A percentile compares a stretch with the other conserved stretches of the same genome.
Conservation (phyloP, 2,888 invertebrate genomes). For the Mimas tiliae region DNA sequence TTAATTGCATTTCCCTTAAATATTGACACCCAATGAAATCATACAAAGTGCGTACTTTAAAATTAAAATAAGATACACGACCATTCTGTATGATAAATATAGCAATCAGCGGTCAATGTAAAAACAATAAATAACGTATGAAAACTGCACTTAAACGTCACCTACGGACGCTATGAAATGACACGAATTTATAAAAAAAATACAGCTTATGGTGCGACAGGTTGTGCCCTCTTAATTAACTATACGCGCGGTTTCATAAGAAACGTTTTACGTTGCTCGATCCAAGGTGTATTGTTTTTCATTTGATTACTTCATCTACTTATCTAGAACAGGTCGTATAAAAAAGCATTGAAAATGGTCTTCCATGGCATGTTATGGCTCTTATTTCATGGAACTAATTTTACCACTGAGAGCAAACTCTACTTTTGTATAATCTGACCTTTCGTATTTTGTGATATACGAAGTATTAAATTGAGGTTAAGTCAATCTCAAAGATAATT, state of each 20-base stretch:
- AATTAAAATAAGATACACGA: slow-evolving; percentile 3
- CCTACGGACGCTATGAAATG: slow-evolving; percentile 38
- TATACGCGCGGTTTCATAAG: slow-evolving; percentile 17
- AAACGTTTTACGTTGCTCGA: neutral
- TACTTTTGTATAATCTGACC: too few relatives aligned
- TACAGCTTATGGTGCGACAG: slow-evolving; percentile 51
- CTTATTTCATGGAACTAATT: too few relatives aligned
- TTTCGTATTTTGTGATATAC: too few relatives aligned
- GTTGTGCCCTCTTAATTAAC: slow-evolving; percentile 24
- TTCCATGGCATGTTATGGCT: too few relatives aligned
- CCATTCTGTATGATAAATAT: slow-evolving; percentile 39
- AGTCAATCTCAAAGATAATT: too few relatives aligned
- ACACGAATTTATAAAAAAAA: slow-evolving; percentile 50
- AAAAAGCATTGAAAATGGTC: too few relatives aligned
- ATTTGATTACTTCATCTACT: neutral
- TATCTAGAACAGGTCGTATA: too few relatives aligned
- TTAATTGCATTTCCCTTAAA: slow-evolving; percentile 16
- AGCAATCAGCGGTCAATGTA: slow-evolving; percentile 41
- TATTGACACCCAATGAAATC: slow-evolving; percentile 17
- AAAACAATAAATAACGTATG: slow-evolving; percentile 47
- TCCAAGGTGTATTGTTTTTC: neutral
- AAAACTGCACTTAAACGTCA: slow-evolving; percentile 44
- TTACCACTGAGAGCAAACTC: too few relatives aligned
- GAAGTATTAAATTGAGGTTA: too few relatives aligned
- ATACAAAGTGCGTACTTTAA: neutral